Base-by-base conservation (phyloP, 2,113 vertebrate genomes). In the Pseudorectes ferrugineus region DNA sequence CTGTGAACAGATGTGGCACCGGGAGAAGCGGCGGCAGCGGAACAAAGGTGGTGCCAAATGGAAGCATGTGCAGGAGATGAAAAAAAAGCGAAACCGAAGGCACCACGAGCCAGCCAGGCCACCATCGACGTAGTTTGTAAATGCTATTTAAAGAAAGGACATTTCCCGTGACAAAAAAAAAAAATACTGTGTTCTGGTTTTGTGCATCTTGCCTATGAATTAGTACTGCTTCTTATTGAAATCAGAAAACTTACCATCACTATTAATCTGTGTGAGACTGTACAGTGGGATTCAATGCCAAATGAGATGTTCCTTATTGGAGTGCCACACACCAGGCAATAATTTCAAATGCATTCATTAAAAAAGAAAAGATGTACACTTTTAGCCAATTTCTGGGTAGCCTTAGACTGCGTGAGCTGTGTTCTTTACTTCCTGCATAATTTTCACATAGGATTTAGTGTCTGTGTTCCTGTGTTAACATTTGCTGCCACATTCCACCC, bases 61-160 rank as follows among this genome's bases (percentile, higher is more conserved):
- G 99, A 99, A 99, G 95, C 99, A 99, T 66, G 97, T 99, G 58
- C 99, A 99, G 96, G 99, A 99, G 95, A 98, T 99, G 94, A 99
- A 99, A 96, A 99, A 99, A 97, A 99, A 97, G 92, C 96, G 99
- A 82, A 99, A 99, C 91, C 97, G 99, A 88, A 97, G 99, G 63
- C 99, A 99, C 94, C 99, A 99, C 45, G 97, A 97, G 54, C 89
- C 91, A 72, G 95, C 36, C 89, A 92, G 54, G 66, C 96, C 36
- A 78, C 92, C 61, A 1, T 96, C 98, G 15, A 97, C 97, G 24
- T 98, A 98, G 97, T 95, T 88, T 95, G 77, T 75, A 84, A 92
- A 73, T 78, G 91, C 75, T 96, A 85, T 96, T 97, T 96, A 96
- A 97, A 90, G 62, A 92, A 85, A 95, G 78, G 90, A 97, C 96